Evolutionary conservation across 2,113 vertebrate species (phyloP).

Genomic region (Lepus timidus): DNA sequence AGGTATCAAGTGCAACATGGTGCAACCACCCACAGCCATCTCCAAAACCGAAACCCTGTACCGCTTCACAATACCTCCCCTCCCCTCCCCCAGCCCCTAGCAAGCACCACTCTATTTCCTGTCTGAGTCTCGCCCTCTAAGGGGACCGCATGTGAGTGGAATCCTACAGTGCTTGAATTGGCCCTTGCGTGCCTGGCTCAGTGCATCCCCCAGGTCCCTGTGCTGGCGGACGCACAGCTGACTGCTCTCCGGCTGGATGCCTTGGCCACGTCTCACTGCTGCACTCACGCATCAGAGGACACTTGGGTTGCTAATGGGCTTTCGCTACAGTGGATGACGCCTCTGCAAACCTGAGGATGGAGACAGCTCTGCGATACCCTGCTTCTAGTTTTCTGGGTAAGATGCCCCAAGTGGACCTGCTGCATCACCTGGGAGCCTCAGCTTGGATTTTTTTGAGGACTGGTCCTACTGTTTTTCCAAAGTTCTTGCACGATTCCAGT

Average conservation of each 20-base stretch:
- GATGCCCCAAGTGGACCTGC: neutral
- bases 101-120: neutral
- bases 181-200: neutral
- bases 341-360: neutral
- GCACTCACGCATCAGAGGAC: neutral
- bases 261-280: neutral
- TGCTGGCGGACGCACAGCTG: neutral
- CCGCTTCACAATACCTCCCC: neutral
- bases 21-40: neutral
- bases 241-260: neutral
- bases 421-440: neutral
- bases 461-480: neutral
- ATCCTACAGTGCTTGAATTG: neutral
- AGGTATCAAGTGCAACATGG: neutral
- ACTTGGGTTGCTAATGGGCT: neutral
- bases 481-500: neutral
- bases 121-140: neutral
- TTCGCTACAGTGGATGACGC: neutral
- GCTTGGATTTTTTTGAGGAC: neutral
- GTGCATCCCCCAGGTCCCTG: neutral
- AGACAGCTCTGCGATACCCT: neutral
- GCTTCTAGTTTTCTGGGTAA: neutral
- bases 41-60: neutral
- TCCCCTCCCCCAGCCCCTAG: neutral
- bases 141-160: neutral